These are phyloP conservation scores for Tinea trinotella DNA, from an alignment of 2,888 invertebrate species.

Conservation along the genomic window DNA sequence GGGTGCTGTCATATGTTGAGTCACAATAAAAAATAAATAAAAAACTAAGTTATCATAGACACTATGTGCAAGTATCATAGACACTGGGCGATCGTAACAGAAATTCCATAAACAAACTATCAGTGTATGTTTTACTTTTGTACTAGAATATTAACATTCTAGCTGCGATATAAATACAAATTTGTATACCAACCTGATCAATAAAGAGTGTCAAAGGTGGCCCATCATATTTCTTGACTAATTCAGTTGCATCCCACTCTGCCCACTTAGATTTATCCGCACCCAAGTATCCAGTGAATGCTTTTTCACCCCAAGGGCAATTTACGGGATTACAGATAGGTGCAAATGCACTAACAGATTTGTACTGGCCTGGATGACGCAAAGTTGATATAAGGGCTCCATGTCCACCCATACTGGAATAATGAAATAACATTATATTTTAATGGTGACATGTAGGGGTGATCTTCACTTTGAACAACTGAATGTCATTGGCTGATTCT, in stretches of 20 bases:
- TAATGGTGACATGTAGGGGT: too few relatives aligned
- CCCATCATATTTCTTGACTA: slow-evolving; percentile 87
- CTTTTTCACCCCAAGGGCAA: slow-evolving; percentile 91
- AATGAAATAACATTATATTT: slow-evolving; percentile 29
- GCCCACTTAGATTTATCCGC: slow-evolving; percentile 79
- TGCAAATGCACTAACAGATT: slow-evolving; percentile 93
- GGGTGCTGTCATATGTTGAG: too few relatives aligned
- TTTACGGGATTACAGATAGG: slow-evolving; percentile 92
- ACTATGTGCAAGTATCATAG: too few relatives aligned
- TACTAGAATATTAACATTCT: too few relatives aligned
- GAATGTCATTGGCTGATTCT: too few relatives aligned
- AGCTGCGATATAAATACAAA: too few relatives aligned
- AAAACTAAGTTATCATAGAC: too few relatives aligned
- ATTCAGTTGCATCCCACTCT: slow-evolving; percentile 90
- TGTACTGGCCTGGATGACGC: slow-evolving; percentile 91
- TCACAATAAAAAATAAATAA: slow-evolving; percentile 8
- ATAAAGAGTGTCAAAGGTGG: slow-evolving; percentile 87
- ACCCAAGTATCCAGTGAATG: slow-evolving; percentile 86
- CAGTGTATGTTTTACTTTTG: too few relatives aligned
- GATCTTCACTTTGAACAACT: too few relatives aligned
- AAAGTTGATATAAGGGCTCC: slow-evolving; percentile 93
- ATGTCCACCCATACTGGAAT: slow-evolving; percentile 96
- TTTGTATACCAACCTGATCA: slow-evolving; percentile 85
- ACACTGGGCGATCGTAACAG: too few relatives aligned
- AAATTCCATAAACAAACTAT: too few relatives aligned